Evolutionary conservation across 2,888 invertebrate species (phyloP), one percentile per base, ranked within the genome.

Genomic region (Diarsia rubi): DNA sequence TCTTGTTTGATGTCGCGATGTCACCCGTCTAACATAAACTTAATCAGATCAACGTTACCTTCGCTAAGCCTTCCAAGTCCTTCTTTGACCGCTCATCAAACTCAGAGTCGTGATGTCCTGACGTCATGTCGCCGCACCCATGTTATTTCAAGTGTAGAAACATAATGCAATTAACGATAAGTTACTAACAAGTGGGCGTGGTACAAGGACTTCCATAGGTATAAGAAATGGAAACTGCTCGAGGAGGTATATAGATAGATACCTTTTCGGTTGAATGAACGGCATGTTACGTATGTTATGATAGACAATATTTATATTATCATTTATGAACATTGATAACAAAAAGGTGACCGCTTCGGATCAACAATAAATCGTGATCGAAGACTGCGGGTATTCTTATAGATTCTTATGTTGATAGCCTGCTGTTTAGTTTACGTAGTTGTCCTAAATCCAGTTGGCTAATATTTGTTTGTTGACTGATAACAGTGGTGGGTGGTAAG

Each of bases 141-240:
- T 78, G 49, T 85, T 73, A 84, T 64, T 54, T 71, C 57, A 31
- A 27, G 49, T 64, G 27, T 66, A 60, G 65, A 69, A 82, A 64
- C 69, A 69, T 83, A 68, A 77, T 77, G 27, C 67, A 69, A 82
- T 70, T 82, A 85, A 82, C 85, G 60, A 78, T 59, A 60, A 73
- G 31, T 62, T 70, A 72, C 83, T 82, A 82, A 82, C 63, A 60
- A 64, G 85, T 82, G 78, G 85, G 82, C 45, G 85, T 82, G 54
- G 45, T 59, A 66, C 62, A 27, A 54, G 31, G 24, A 59, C 49
- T 45, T 72, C 62, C 67, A 68, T 70, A n/a, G n/a, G n/a, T n/a
- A 70, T 65, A 59, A 47, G 64, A 75, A 68, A 68, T 64, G 67
- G 62, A 79, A 78, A 79, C 49, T 71, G 78, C 31, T 79, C n/a